A percentile compares a stretch with the other conserved stretches of the same genome.
phyloP scores from a whole-genome alignment of 2,888 invertebrate genomes.

The Julus scandinavius region DNA sequence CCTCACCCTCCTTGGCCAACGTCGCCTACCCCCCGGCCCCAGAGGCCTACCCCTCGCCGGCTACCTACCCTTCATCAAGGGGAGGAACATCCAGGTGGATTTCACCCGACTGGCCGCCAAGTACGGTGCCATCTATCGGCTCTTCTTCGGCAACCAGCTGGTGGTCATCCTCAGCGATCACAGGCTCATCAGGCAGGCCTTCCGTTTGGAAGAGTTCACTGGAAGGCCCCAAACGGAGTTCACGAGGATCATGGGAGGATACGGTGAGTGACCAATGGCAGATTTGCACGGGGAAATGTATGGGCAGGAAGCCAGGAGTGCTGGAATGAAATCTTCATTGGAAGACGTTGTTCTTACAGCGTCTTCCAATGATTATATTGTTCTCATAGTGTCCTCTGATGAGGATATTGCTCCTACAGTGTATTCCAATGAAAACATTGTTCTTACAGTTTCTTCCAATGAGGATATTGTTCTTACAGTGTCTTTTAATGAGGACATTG shows the following conservation, averaged over 20 bases:
- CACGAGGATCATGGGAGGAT: constrained; percentile 85
- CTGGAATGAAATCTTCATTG: too few species aligned
- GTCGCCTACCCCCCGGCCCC: constrained; percentile 82
- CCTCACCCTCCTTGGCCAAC: background rate
- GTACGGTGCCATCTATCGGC: constrained; percentile 85
- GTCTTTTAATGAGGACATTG: too few species aligned
- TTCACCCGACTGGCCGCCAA: constrained; percentile 80
- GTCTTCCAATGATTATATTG: too few species aligned
- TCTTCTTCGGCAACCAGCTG: constrained; percentile 82
- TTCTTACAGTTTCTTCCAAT: too few species aligned
- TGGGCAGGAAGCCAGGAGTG: too few species aligned
- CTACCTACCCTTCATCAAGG: constrained; percentile 82
- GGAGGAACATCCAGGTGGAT: constrained; percentile 78
- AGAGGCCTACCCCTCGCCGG: constrained; percentile 88
- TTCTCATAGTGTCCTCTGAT: too few species aligned
- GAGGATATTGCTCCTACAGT: too few species aligned
- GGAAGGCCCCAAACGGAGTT: constrained; percentile 88
- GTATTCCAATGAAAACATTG: too few species aligned
- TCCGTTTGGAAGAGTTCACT: constrained; percentile 86
- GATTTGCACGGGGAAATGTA: too few species aligned
- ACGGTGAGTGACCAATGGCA: constrained; percentile 76
- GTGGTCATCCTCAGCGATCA: constrained; percentile 89
- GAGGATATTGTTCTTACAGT: too few species aligned
- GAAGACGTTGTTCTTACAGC: too few species aligned
- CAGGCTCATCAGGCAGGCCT: constrained; percentile 84